Base-by-base conservation (phyloP, 2,888 invertebrate species). In the Cabera pusaria region DNA sequence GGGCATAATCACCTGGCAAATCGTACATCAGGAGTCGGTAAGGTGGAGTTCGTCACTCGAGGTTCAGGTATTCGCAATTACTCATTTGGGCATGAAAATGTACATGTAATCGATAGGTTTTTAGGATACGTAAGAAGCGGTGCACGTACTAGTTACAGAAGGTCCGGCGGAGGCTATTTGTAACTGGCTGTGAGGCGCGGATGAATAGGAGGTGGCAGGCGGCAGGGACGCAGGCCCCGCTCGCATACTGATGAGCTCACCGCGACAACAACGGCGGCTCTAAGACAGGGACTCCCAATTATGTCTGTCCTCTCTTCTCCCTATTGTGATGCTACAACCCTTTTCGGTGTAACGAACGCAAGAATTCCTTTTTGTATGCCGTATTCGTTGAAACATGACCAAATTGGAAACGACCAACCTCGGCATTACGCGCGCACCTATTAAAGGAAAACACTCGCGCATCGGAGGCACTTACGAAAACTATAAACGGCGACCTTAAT, bases 161-260 rank as follows among this genome's bases (percentile, higher is more conserved):
- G 51, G 58, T 59, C 55, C 17, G 68, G 66, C 67, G 64, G 66
- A 68, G 71, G 75, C 67, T 80, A 82, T 82, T 82, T 80, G 79
- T 79, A 76, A 67, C 66, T 72, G 71, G 72, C 66, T 75, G 73
- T 68, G 68, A 59, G 71, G 69, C 61, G 69, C 56, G 59, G 73
- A 76, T 80, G 77, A 77, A 79, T 77, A 74, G 55, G 32, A 41
- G 56, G 48, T 39, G 48, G 48, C 56, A 14, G 57, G 62, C 58
- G 64, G 66, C 60, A 63, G 22, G 20, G 27, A 10, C 20, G 11
- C 23, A 58, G 62, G 33, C 60, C 59, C 63, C 49, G 37, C 42
- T 31, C 61, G 83, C 77, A 84, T 84, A 78, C 76, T 73, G 72
- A 83, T 80, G 69, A 75, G 69, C 39, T 46, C 51, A 19, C 39